A percentile compares a stretch with the other conserved stretches of the same genome.
phyloP scores from a whole-genome alignment of 2,113 vertebrate species.

The Brevimyrus niger region DNA sequence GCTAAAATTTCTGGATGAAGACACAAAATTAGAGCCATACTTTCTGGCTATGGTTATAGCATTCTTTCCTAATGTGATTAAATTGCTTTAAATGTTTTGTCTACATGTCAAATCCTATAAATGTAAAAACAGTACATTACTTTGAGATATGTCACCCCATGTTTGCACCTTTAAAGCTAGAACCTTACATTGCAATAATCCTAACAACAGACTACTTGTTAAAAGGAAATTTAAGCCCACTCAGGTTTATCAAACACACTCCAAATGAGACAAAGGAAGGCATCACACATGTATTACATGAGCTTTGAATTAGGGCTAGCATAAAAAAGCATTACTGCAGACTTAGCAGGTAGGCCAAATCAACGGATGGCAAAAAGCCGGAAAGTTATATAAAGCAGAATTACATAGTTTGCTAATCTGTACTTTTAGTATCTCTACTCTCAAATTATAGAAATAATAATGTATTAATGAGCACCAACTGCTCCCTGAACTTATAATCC shows the following conservation, averaged over 20 bases:
- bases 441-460: slow-evolving; percentile 63
- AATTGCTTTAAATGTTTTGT: slow-evolving; percentile 34
- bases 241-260: background rate
- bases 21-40: slow-evolving; percentile 26
- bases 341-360: background rate
- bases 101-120: slow-evolving; percentile 36
- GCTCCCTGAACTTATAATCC: slow-evolving; percentile 52
- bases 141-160: background rate
- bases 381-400: background rate
- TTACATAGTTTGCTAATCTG: background rate
- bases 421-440: slow-evolving; percentile 35
- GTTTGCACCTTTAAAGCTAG: background rate
- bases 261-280: background rate
- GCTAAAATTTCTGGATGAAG: background rate
- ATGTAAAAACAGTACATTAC: slow-evolving; percentile 12
- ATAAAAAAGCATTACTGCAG: background rate
- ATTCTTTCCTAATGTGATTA: slow-evolving; percentile 34
- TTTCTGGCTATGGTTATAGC: slow-evolving; percentile 18
- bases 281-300: background rate
- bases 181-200: slow-evolving; percentile 21
- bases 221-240: background rate
- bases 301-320: background rate
- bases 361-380: background rate
- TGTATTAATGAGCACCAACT: slow-evolving; percentile 49
- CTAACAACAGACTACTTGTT: background rate